These are phyloP conservation scores for Temnothorax rugatulus DNA, from an alignment of 2,888 invertebrate genomes.

Conservation along the genomic window DNA sequence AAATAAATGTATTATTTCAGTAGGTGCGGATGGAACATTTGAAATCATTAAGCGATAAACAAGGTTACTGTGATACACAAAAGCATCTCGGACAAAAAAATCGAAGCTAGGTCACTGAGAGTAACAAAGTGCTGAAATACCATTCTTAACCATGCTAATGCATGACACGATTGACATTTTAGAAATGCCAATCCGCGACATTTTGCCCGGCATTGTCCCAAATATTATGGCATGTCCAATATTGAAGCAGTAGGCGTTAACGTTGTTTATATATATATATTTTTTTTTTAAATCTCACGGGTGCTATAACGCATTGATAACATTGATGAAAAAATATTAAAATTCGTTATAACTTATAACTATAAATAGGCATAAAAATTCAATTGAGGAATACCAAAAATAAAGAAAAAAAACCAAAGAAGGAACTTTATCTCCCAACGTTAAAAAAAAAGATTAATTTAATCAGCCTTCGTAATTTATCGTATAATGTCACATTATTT, in stretches of 20 bases:
- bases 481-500: no score
- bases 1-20: neutral
- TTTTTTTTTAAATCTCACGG: neutral
- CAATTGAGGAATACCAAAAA: neutral
- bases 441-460: neutral
- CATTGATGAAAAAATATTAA: neutral
- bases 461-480: neutral
- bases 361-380: neutral
- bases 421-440: neutral
- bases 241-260: conserved; percentile 14
- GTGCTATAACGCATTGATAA: neutral
- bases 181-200: conserved; percentile 77
- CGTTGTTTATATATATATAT: neutral
- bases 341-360: neutral
- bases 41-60: neutral
- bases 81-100: neutral
- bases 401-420: neutral
- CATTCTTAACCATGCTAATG: conserved; percentile 48
- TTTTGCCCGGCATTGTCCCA: conserved; percentile 67
- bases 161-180: conserved; percentile 74
- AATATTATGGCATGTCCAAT: conserved; percentile 65
- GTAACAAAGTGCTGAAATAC: conserved; percentile 48
- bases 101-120: conserved; percentile 15
- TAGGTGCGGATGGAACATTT: neutral
- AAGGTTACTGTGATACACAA: conserved; percentile 27